Conservation (phyloP, 2,888 invertebrate genomes). For the Conomelus anceps region DNA sequence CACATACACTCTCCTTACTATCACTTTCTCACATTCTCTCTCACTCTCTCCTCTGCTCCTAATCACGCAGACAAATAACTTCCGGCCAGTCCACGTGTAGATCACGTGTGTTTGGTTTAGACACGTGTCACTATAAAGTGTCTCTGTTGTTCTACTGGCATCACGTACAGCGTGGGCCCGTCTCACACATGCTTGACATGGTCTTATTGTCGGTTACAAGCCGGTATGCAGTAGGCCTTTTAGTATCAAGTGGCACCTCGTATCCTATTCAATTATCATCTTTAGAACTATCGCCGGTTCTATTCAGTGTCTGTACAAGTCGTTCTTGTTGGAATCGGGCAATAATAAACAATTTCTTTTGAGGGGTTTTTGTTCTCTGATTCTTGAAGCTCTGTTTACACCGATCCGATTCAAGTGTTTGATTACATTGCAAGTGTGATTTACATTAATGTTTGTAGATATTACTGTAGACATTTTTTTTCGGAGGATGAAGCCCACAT, state of each 20-base stretch:
- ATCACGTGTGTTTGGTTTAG: conserved; percentile 4
- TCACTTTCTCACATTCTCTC: too few species aligned
- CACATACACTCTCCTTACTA: too few species aligned
- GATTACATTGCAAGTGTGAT: too few species aligned
- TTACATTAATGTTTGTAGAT: too few species aligned
- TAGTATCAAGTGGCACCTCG: not conserved
- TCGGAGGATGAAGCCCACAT: too few species aligned
- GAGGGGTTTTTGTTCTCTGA: not conserved
- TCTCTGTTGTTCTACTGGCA: not conserved
- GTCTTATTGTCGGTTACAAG: not conserved
- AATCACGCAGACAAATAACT: conserved; percentile 13
- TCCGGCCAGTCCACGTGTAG: not conserved
- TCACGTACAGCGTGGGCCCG: not conserved
- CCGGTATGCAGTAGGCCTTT: not conserved
- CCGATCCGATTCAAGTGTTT: too few species aligned
- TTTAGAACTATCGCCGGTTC: not conserved
- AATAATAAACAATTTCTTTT: not conserved
- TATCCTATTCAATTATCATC: not conserved
- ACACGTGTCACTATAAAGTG: not conserved
- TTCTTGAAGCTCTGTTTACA: too few species aligned
- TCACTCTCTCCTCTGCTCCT: not conserved
- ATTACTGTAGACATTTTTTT: too few species aligned
- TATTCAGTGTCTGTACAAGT: too few species aligned
- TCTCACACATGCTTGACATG: too few species aligned
- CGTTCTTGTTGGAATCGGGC: not conserved